These are phyloP conservation scores for Agapostemon virescens DNA, from an alignment of 2,888 invertebrate genomes.

Conservation along the genomic window DNA sequence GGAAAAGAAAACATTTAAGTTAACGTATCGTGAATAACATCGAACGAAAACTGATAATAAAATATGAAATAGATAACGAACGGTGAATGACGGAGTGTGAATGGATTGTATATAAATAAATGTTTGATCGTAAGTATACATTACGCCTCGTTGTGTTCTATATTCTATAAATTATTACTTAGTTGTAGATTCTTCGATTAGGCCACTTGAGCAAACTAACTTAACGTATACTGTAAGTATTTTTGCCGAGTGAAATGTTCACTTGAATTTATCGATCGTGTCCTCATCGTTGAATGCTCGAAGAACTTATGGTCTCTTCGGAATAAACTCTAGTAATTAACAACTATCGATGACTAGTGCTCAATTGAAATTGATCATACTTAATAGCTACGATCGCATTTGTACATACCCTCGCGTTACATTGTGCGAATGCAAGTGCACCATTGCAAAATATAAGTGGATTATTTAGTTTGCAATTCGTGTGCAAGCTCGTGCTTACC, in stretches of 20 bases:
- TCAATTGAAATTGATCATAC: slow-evolving; percentile 14
- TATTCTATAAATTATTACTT: slow-evolving; percentile 24
- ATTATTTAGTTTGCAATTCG: slow-evolving; percentile 10
- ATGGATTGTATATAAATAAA: neutral
- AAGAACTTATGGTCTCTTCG: neutral
- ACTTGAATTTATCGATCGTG: slow-evolving; percentile 2
- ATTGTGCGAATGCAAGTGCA: slow-evolving; percentile 31
- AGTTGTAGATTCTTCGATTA: slow-evolving; percentile 31
- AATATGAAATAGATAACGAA: slow-evolving; percentile 14
- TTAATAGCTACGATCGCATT: slow-evolving; percentile 27
- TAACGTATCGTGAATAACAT: neutral
- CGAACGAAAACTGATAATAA: neutral
- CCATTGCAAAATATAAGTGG: slow-evolving; percentile 46
- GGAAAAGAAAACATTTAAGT: neutral
- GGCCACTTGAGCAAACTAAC: slow-evolving; percentile 48
- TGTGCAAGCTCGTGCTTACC: slow-evolving; percentile 36
- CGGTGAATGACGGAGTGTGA: neutral
- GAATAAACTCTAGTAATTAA: slow-evolving; percentile 24
- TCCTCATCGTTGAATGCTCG: neutral
- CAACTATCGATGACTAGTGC: slow-evolving; percentile 9
- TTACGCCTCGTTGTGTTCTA: neutral
- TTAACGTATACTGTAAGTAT: slow-evolving; percentile 26
- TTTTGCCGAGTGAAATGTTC: slow-evolving; percentile 12
- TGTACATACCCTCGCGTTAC: slow-evolving; percentile 26
- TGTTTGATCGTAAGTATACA: slow-evolving; percentile 26